Evolutionary conservation across 1,140 invertebrate genomes (phyloP), one percentile per base, ranked within the genome.

Genomic region (Philopotamus ludificatus): DNA sequence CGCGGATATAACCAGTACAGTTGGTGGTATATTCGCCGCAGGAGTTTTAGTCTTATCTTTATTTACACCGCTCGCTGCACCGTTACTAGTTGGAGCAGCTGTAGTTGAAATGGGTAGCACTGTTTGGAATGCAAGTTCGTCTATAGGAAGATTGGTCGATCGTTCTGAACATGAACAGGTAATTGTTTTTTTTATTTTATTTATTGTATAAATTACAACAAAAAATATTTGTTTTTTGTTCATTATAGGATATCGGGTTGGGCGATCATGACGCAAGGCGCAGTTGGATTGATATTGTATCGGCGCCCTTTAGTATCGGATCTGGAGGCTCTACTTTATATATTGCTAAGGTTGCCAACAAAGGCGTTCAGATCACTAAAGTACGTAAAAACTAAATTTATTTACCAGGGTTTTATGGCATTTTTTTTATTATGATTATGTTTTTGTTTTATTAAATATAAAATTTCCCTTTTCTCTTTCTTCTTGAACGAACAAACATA

Each of bases 281-380:
- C 7, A 75, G 74, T 21, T 78, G 75, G 70, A 44, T 79, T 3
- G 78, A 76, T 51, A 74, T 78, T 44, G 70, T 70, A 1, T 75
- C 74, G 21, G n/a, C n/a, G n/a, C n/a, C n/a, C n/a, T n/a, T n/a
- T n/a, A n/a, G n/a, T n/a, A n/a, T n/a, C n/a, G n/a, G n/a, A n/a
- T n/a, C n/a, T n/a, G n/a, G n/a, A n/a, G n/a, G n/a, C n/a, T n/a
- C n/a, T n/a, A n/a, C n/a, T n/a, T n/a, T n/a, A n/a, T n/a, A n/a
- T n/a, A n/a, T n/a, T n/a, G n/a, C n/a, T n/a, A n/a, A n/a, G n/a
- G n/a, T n/a, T n/a, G n/a, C n/a, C n/a, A n/a, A n/a, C n/a, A n/a
- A n/a, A n/a, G n/a, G n/a, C n/a, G n/a, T n/a, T n/a, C n/a, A n/a
- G n/a, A n/a, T n/a, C n/a, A n/a, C n/a, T n/a, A n/a, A n/a, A n/a